Base-by-base conservation (phyloP, 1,140 invertebrate genomes). In the Brachionus manjavacas region DNA sequence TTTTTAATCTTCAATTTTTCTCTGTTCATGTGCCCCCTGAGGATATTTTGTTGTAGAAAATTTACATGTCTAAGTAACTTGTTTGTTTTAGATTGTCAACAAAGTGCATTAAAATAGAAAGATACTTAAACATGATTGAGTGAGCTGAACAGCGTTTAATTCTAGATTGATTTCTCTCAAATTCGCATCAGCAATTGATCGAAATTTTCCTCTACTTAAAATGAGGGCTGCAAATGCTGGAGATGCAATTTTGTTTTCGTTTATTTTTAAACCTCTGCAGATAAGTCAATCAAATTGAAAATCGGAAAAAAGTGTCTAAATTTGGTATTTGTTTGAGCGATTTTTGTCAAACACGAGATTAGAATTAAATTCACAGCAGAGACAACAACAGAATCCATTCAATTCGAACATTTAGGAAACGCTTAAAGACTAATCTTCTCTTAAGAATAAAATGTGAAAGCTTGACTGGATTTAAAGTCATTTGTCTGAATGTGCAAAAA, bases 51-150 rank as follows among this genome's bases (percentile, higher is more conserved):
- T 8, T 74, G 11, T 41, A 14, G 1, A 74, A 74, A 76, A 76
- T 76, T 76, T 76, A 76, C 72, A 76, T 76, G 72, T 76, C 72
- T 76, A 76, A 76, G 72, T 76, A 46, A 25, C 11, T 76, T 76
- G 20, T 49, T 76, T 76, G 20, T 76, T 49, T 49, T 49, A 25
- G 12, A 35, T 70, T 70, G 25, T 70, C 35, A 35, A 60, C 52
- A 60, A 60, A 60, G 20, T 60, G 52, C 52, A 60, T 60, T 20
- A 60, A 60, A 4, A 39, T 23, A 41, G 35, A 68, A 23, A 64
- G 9, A 68, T 31, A 68, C 31, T 74, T 74, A 41, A 74, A n/a
- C 16, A 41, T 74, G 70, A 74, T 41, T 74, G 70, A 74, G 43
- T 74, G 66, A 68, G 31, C 66, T 31, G 66, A 68, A 68, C 16